Percentiles rank a stretch among this genome's conserved stretches.
phyloP scores from a whole-genome alignment of 2,797 vertebrate species.

The Apodemus agrarius region DNA sequence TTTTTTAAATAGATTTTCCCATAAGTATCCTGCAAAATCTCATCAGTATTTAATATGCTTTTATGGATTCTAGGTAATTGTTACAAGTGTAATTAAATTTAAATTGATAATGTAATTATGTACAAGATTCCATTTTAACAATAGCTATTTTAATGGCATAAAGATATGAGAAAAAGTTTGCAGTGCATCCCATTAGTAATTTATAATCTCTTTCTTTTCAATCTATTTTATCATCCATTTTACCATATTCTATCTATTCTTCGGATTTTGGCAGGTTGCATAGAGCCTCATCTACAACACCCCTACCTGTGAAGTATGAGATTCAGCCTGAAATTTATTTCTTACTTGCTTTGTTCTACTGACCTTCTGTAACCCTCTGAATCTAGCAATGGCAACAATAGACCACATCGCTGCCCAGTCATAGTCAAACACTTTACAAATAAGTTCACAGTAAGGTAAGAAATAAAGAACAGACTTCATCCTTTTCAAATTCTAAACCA shows the following conservation, averaged over 20 bases:
- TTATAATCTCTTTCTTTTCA: not conserved
- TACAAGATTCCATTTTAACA: not conserved
- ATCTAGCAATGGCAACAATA: not conserved
- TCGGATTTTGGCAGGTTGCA: not conserved
- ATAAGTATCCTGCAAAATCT: not conserved
- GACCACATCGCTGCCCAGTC: not conserved
- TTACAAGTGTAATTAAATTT: conserved; percentile 54
- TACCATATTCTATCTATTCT: not conserved
- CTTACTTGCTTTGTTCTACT: not conserved
- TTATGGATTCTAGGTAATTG: not conserved
- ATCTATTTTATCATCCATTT: not conserved
- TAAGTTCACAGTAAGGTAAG: conserved; percentile 18
- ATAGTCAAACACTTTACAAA: not conserved
- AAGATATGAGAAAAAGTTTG: not conserved
- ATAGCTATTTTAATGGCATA: not conserved
- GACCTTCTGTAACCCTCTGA: not conserved
- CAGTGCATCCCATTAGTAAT: not conserved
- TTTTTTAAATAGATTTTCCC: not conserved
- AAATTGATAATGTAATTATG: conserved; percentile 26
- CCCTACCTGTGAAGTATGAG: not conserved
- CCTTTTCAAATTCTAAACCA: not conserved
- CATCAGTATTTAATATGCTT: not conserved
- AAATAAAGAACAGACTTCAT: conserved; percentile 24
- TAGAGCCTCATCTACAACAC: not conserved
- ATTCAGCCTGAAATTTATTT: not conserved